Evolutionary conservation across 2,888 invertebrate genomes (phyloP).

Genomic region (Nowickia ferox): DNA sequence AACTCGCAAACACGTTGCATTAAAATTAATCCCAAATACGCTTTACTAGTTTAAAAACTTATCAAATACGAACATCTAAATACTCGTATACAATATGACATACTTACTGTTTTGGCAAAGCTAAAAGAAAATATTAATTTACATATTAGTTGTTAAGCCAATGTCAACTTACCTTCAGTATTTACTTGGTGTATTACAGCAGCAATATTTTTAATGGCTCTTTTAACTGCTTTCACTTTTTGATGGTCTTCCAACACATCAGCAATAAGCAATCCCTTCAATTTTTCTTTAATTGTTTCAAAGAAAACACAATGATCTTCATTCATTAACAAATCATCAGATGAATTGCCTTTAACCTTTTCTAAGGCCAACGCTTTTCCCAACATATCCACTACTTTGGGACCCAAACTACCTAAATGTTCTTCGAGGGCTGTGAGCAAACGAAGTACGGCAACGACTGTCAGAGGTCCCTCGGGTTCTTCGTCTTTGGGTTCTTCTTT

Average conservation of each 20-base stretch:
- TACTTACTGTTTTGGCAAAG: constrained; percentile 44
- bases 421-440: constrained; percentile 92
- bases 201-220: constrained; percentile 90
- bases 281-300: constrained; percentile 93
- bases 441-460: constrained; percentile 88
- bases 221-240: constrained; percentile 89
- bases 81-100: neutral
- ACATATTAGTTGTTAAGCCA: neutral
- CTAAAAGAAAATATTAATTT: constrained; percentile 26
- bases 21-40: too few relatives aligned
- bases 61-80: neutral
- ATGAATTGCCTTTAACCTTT: constrained; percentile 88
- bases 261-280: constrained; percentile 90
- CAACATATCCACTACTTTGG: constrained; percentile 90
- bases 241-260: constrained; percentile 85
- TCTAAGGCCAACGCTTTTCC: constrained; percentile 91
- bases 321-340: constrained; percentile 89
- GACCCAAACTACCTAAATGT: constrained; percentile 92
- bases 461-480: constrained; percentile 84
- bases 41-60: neutral
- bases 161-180: constrained; percentile 82
- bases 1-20: too few relatives aligned
- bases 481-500: constrained; percentile 79
- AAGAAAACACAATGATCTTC: constrained; percentile 90
- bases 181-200: constrained; percentile 88